These are phyloP conservation scores for Carlito syrichta DNA, from an alignment of 2,113 vertebrate species.

Conservation along the genomic window DNA sequence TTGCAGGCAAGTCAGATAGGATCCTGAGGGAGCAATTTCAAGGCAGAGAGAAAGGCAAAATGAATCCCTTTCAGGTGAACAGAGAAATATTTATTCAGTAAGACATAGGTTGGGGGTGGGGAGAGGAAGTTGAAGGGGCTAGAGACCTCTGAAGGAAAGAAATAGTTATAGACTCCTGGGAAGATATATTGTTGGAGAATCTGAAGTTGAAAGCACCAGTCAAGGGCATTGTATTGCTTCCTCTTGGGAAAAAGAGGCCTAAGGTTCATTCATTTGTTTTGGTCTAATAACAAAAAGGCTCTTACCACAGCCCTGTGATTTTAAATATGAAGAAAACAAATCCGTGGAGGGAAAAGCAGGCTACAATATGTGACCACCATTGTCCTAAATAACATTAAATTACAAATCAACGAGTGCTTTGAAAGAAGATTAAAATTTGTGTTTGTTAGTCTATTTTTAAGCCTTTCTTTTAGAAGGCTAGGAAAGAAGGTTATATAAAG, in stretches of 20 bases:
- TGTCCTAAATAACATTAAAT: constrained; percentile 77
- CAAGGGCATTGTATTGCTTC: constrained; percentile 20
- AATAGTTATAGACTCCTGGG: constrained; percentile 14
- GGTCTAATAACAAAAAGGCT: constrained; percentile 62
- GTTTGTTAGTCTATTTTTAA: constrained; percentile 81
- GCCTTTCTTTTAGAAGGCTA: constrained; percentile 67
- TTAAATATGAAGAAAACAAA: constrained; percentile 75
- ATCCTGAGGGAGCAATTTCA: constrained; percentile 21
- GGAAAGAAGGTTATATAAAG: constrained; percentile 67
- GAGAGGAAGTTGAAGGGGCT: not conserved
- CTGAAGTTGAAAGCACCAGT: constrained; percentile 19
- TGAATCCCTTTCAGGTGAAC: constrained; percentile 39
- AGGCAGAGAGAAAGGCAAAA: constrained; percentile 33
- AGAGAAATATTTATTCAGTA: constrained; percentile 53
- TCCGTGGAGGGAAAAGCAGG: constrained; percentile 71
- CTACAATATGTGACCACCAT: constrained; percentile 61
- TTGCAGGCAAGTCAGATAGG: not conserved
- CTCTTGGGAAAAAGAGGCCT: constrained; percentile 37
- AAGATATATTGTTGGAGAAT: constrained; percentile 44
- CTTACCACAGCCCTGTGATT: constrained; percentile 56
- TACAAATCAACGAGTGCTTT: constrained; percentile 77
- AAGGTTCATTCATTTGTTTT: constrained; percentile 73
- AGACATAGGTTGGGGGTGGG: not conserved
- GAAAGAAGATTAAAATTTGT: constrained; percentile 80
- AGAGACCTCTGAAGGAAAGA: constrained; percentile 36